Percentiles rank a stretch among this genome's conserved stretches.
Evolutionary conservation across 1,140 invertebrate species (phyloP).

Genomic region (Megalonaias nervosa): DNA sequence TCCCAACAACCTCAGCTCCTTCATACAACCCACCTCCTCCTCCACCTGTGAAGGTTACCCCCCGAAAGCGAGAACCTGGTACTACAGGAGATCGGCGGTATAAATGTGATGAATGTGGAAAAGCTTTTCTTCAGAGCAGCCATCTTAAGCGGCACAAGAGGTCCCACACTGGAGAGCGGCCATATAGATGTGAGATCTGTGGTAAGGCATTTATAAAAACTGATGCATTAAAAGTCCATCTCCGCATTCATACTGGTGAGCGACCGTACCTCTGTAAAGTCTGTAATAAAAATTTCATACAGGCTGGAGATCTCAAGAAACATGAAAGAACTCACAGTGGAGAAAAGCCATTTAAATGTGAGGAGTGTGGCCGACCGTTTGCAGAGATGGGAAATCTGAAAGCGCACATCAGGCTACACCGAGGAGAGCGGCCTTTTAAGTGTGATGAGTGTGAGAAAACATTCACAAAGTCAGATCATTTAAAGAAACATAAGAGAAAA

Average conservation of each 20-base stretch:
- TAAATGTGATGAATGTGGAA: constrained; percentile 89
- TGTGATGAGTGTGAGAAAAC: constrained; percentile 84
- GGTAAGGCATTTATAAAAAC: constrained; percentile 41
- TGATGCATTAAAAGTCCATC: constrained; percentile 43
- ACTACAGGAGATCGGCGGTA: constrained; percentile 86
- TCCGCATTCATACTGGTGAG: constrained; percentile 48
- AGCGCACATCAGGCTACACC: constrained; percentile 65
- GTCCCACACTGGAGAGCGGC: constrained; percentile 51
- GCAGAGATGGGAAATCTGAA: constrained; percentile 85
- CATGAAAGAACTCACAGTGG: constrained; percentile 47
- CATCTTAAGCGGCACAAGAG: constrained; percentile 22
- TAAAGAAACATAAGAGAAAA: constrained; percentile 93
- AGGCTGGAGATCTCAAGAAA: constrained; percentile 28
- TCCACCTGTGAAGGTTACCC: no score
- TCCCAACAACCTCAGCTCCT: no score
- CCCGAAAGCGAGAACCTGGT: no score
- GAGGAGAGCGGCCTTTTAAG: constrained; percentile 37
- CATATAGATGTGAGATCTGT: constrained; percentile 69
- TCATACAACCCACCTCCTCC: no score
- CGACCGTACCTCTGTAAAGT: constrained; percentile 47
- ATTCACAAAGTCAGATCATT: constrained; percentile 87
- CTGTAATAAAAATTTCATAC: constrained; percentile 45
- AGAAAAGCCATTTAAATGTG: constrained; percentile 47
- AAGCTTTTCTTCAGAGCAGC: constrained; percentile 73
- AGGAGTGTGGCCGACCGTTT: constrained; percentile 25